These are phyloP conservation scores for Nesometra sesokonis DNA, from an alignment of 35 echinoderm and acorn worm species.

Conservation along the genomic window DNA sequence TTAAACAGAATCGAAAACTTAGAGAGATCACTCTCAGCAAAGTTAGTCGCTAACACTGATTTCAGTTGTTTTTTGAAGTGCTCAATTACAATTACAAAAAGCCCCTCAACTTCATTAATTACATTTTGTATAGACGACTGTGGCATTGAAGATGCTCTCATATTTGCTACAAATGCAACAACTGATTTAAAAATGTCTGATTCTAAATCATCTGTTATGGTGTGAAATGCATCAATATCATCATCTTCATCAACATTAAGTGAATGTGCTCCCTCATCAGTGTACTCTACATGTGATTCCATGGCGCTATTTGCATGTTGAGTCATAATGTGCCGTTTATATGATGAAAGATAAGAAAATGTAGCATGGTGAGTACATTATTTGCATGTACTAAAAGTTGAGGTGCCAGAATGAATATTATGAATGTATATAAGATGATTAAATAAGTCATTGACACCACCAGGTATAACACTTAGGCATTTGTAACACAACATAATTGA, in stretches of 20 bases:
- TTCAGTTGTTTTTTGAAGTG: conserved; percentile 1
- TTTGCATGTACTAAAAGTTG: background rate
- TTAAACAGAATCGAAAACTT: conserved; percentile 4
- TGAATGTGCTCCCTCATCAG: background rate
- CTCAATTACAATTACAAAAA: conserved; percentile 3
- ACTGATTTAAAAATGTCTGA: background rate
- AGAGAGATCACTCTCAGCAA: background rate
- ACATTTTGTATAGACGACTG: conserved; percentile 9
- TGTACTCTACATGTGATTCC: background rate
- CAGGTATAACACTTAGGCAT: background rate
- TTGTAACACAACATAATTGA: conserved; percentile 20
- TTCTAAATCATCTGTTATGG: background rate
- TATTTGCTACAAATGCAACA: background rate
- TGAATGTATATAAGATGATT: conserved; percentile 7
- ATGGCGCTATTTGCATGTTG: too few relatives aligned
- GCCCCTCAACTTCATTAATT: conserved; percentile 10
- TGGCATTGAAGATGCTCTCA: conserved; percentile 4
- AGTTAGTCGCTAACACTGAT: background rate
- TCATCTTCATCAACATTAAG: background rate
- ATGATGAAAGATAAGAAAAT: background rate
- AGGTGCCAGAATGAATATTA: conserved; percentile 8
- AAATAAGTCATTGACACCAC: background rate
- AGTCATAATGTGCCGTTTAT: too few relatives aligned
- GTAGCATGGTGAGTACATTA: background rate
- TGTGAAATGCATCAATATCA: background rate